A percentile compares a stretch with the other conserved stretches of the same genome.
phyloP scores from a whole-genome alignment of 2,113 vertebrate genomes.

The Trogon surrucura region DNA sequence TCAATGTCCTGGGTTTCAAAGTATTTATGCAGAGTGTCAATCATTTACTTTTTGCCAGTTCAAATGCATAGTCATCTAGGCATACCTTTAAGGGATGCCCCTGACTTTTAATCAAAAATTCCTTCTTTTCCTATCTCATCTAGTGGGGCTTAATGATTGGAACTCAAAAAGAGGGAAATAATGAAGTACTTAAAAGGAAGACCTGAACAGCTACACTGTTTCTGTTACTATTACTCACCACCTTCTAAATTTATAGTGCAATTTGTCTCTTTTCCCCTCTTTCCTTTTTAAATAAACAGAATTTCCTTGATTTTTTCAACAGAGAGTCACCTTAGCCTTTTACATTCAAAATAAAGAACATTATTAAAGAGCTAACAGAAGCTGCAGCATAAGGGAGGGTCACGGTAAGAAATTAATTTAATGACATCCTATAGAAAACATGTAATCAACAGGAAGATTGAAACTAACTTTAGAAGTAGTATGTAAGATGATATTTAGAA shows the following conservation, averaged over 20 bases:
- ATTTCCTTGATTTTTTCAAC: neutral
- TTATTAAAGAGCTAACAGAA: slow-evolving; percentile 17
- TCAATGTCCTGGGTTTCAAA: slow-evolving; percentile 64
- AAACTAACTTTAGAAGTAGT: neutral
- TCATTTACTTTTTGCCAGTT: slow-evolving; percentile 50
- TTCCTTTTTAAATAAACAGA: neutral
- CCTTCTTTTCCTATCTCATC: slow-evolving; percentile 13
- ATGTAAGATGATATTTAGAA: neutral
- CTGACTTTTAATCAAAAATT: slow-evolving; percentile 61
- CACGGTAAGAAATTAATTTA: neutral
- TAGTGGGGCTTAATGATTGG: neutral
- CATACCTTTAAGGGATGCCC: slow-evolving; percentile 45
- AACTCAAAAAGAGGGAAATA: slow-evolving; percentile 20
- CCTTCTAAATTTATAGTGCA: neutral
- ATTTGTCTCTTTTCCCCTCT: neutral
- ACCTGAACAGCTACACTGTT: neutral
- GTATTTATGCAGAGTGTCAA: slow-evolving; percentile 55
- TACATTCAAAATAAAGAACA: slow-evolving; percentile 12
- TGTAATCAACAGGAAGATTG: neutral
- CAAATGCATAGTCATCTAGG: slow-evolving; percentile 35
- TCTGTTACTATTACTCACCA: neutral
- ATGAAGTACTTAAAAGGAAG: slow-evolving; percentile 20
- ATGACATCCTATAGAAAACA: neutral
- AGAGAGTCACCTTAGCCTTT: neutral
- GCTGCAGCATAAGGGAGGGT: neutral